Conservation (phyloP, 2,888 invertebrate species). For the Patella caerulea region DNA sequence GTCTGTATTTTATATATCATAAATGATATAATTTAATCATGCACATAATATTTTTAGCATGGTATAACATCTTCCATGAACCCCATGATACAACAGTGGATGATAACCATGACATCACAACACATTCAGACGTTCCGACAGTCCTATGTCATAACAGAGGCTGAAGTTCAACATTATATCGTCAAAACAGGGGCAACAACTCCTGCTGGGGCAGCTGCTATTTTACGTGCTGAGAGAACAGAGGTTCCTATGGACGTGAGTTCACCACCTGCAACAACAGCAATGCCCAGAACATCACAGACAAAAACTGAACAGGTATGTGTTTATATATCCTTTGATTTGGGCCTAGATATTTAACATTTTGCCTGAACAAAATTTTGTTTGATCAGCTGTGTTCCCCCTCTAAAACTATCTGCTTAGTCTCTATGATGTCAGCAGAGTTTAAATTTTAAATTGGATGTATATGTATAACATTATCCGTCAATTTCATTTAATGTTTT, state of each 20-base stretch:
- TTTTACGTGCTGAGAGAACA: conserved; percentile 7
- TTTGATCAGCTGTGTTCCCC: too few relatives aligned
- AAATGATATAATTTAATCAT: neutral
- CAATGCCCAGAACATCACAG: neutral
- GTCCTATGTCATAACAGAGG: conserved; percentile 48
- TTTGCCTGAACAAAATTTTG: too few relatives aligned
- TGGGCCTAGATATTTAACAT: too few relatives aligned
- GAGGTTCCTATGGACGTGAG: conserved; percentile 46
- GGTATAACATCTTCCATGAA: conserved; percentile 68
- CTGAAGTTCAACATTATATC: conserved; percentile 53
- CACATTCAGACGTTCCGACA: conserved; percentile 57
- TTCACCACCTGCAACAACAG: conserved; percentile 20
- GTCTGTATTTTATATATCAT: neutral
- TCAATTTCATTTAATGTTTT: too few relatives aligned
- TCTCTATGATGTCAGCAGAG: too few relatives aligned
- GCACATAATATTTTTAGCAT: conserved; percentile 52
- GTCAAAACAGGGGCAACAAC: conserved; percentile 33
- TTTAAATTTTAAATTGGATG: too few relatives aligned
- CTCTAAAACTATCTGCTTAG: too few relatives aligned
- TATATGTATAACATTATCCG: too few relatives aligned
- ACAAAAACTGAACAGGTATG: neutral
- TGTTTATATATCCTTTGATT: too few relatives aligned
- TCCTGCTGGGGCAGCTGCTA: conserved; percentile 15
- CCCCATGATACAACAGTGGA: conserved; percentile 71
- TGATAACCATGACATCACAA: conserved; percentile 58